Evolutionary conservation across 2,113 vertebrate species (phyloP).

Genomic region (Tyto alba): DNA sequence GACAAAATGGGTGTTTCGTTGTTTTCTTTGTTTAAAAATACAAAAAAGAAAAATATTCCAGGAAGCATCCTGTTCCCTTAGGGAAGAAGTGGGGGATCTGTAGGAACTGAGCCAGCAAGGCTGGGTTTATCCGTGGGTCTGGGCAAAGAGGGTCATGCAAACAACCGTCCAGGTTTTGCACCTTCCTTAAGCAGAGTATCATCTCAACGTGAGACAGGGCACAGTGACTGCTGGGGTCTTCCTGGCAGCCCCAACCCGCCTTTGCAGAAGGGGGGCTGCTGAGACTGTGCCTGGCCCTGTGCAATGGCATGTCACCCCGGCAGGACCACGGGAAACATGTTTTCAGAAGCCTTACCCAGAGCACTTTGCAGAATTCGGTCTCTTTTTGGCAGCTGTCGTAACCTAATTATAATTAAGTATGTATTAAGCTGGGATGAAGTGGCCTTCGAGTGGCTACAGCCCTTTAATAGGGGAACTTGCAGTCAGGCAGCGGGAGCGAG

Average conservation of each 20-base stretch:
- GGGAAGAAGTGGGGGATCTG: background rate
- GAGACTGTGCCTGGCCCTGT: rapidly evolving
- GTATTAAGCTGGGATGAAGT: slow-evolving; percentile 42
- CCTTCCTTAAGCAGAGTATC: background rate
- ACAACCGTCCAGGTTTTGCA: background rate
- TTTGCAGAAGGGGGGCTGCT: background rate
- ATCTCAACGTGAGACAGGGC: rapidly evolving
- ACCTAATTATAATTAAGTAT: slow-evolving; percentile 36
- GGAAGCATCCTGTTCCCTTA: background rate
- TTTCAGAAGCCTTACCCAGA: background rate
- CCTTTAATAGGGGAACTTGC: background rate
- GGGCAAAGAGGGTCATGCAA: background rate
- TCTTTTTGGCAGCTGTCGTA: slow-evolving; percentile 24
- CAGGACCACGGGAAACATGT: background rate
- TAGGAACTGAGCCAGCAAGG: background rate
- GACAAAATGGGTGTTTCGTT: background rate
- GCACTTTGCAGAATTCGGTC: rapidly evolving
- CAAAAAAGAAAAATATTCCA: background rate
- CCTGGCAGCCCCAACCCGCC: background rate
- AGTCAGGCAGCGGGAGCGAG: rapidly evolving
- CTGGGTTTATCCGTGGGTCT: background rate
- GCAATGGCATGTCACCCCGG: rapidly evolving
- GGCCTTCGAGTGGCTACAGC: slow-evolving; percentile 31
- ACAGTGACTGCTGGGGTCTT: rapidly evolving
- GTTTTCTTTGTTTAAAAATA: background rate